Evolutionary conservation across 2,888 invertebrate genomes (phyloP).

Genomic region (Ormia ochracea): DNA sequence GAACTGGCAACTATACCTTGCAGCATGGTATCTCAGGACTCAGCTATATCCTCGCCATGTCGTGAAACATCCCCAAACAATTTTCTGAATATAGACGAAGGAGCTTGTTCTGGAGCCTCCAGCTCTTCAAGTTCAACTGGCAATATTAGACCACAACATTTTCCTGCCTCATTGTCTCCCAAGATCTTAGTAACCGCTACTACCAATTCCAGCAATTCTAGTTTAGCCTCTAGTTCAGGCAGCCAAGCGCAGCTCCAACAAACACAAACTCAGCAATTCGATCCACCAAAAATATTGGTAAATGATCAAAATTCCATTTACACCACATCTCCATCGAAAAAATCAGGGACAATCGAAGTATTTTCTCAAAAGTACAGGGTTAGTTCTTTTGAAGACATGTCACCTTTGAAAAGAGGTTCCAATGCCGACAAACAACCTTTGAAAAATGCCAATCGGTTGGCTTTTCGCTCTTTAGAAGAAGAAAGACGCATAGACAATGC

Average conservation of each 20-base stretch:
- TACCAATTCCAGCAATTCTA: constrained; percentile 72
- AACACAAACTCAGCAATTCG: constrained; percentile 71
- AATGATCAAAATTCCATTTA: constrained; percentile 77
- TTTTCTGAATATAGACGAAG: constrained; percentile 74
- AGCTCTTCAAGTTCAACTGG: constrained; percentile 70
- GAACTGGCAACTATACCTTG: constrained; percentile 74
- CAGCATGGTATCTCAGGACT: constrained; percentile 75
- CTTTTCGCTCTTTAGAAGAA: constrained; percentile 76
- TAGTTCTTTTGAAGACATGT: constrained; percentile 77
- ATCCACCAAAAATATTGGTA: constrained; percentile 77
- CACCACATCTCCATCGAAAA: constrained; percentile 77
- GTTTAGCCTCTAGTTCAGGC: constrained; percentile 65
- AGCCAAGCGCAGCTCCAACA: constrained; percentile 56
- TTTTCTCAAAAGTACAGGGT: constrained; percentile 77
- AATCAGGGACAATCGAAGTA: constrained; percentile 76
- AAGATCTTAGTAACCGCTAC: constrained; percentile 74
- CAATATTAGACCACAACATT: constrained; percentile 73
- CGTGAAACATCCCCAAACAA: constrained; percentile 74
- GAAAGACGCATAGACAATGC: constrained; percentile 77
- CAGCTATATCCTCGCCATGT: constrained; percentile 75
- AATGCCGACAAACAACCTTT: constrained; percentile 68
- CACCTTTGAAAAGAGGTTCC: constrained; percentile 69
- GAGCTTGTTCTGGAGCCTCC: constrained; percentile 69
- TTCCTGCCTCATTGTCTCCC: constrained; percentile 75
- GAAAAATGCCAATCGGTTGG: constrained; percentile 75